Conservation (phyloP, 2,797 vertebrate species). For the Pagetopsis macropterus region DNA sequence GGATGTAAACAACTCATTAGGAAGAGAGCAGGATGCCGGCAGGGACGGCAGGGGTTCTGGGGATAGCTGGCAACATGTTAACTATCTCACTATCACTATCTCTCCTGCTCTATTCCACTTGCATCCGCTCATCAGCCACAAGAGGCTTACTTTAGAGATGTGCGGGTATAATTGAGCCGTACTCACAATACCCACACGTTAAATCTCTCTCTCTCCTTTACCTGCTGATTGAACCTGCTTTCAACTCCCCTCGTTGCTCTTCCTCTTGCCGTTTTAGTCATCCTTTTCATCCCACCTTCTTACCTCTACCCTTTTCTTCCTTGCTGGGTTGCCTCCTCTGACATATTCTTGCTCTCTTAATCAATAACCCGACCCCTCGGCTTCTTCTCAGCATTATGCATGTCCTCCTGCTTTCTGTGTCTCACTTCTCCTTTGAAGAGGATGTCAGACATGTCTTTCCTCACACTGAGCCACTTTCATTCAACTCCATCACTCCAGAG, state of each 20-base stretch:
- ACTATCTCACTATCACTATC: constrained; percentile 48
- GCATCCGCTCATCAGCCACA: constrained; percentile 64
- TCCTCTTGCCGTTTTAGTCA: constrained; percentile 45
- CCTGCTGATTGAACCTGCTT: constrained; percentile 68
- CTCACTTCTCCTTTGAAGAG: constrained; percentile 65
- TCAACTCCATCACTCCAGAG: constrained; percentile 54
- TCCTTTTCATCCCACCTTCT: constrained; percentile 62
- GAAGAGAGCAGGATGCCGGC: constrained; percentile 64
- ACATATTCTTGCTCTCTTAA: constrained; percentile 62
- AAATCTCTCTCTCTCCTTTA: constrained; percentile 29
- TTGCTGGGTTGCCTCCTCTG: constrained; percentile 52
- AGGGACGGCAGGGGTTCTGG: constrained; percentile 72
- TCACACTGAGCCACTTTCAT: constrained; percentile 53
- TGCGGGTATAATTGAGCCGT: constrained; percentile 53
- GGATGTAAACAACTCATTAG: constrained; percentile 84
- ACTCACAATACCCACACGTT: constrained; percentile 33
- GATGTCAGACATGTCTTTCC: constrained; percentile 59
- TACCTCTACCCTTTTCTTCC: constrained; percentile 50
- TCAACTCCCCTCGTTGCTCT: constrained; percentile 67
- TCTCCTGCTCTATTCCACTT: constrained; percentile 52
- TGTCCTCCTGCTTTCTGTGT: constrained; percentile 53
- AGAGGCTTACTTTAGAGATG: constrained; percentile 59
- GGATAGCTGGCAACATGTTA: constrained; percentile 62
- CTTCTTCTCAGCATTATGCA: constrained; percentile 64
- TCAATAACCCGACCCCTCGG: constrained; percentile 60